Base-by-base conservation (phyloP, 2,113 vertebrate genomes). In the Gavia stellata region DNA sequence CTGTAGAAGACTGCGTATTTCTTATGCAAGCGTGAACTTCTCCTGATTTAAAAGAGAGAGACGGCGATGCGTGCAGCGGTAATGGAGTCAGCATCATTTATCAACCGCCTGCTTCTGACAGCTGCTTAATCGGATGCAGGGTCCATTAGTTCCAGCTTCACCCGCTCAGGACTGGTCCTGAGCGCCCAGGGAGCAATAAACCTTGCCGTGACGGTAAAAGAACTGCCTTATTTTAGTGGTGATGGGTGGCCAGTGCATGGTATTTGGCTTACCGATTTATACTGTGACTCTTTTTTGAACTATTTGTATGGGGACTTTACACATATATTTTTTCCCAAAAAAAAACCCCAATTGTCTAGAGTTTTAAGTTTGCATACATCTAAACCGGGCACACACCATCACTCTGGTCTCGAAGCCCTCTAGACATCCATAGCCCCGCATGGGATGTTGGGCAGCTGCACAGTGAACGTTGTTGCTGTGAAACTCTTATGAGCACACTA, bases 261-360 rank as follows among this genome's bases (percentile, higher is more conserved):
- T 42, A 59, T 33, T 29, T 52, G 42, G 16, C 14, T 62, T 45
- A 17, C 0, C 4, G 36, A 45, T 61, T 80, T 63, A 65, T 55
- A 87, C 16, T 1, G 3, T 4, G 9, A 65, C 15, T 34, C 14
- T 33, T 72, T 42, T 44, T 4, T 49, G 24, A 92, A 62, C 12
- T 23, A 33, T 29, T 93, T 55, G 8, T 33, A 26, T 4, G 9
- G 21, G 36, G 15, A 15, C 7, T 61, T 73, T 26, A 49, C 7
- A 12, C 3, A 24, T 17, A 7, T 45, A 15, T 24, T 38, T n/a
- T 21, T 5, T 6, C 3, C 3, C 7, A 3, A 2, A 0, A 8
- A 19, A 52, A n/a, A 26, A 0, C 1, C 4, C 3, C 24, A 12
- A 8, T 73, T 31, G 55, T 2, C 23, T 3, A 4, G 21, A 56